These are phyloP conservation scores for Cygnus buccinator DNA, from an alignment of 2,113 vertebrate genomes.

Conservation along the genomic window DNA sequence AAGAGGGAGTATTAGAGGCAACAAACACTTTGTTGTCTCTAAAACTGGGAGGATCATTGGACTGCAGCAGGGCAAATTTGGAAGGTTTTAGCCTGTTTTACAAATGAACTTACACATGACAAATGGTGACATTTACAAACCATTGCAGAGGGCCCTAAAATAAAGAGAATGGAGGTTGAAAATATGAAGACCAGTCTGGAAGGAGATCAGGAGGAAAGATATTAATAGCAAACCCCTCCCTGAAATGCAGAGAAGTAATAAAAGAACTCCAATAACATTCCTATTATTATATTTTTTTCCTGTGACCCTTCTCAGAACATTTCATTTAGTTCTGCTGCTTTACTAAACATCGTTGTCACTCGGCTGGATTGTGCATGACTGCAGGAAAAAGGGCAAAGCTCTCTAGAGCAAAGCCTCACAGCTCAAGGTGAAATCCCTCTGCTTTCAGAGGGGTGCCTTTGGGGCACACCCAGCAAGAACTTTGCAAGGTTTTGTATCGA, in stretches of 20 bases:
- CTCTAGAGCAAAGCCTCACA: neutral
- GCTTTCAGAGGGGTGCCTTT: neutral
- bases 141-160: slow-evolving; percentile 11
- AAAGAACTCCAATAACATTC: neutral
- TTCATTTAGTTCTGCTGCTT: slow-evolving; percentile 10
- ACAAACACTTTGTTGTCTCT: neutral
- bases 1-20: neutral
- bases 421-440: neutral
- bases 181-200: neutral
- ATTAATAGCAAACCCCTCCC: slow-evolving; percentile 24
- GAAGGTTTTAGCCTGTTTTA: slow-evolving; percentile 6
- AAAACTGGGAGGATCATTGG: neutral
- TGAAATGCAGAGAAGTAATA: slow-evolving; percentile 13
- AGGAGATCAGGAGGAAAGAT: neutral
- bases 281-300: neutral
- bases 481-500: neutral
- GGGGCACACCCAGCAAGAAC: neutral
- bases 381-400: neutral
- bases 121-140: slow-evolving; percentile 35
- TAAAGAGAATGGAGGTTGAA: slow-evolving; percentile 29
- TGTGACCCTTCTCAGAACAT: neutral
- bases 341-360: neutral
- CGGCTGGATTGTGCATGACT: neutral
- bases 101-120: slow-evolving; percentile 8
- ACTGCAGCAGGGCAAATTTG: neutral